Evolutionary conservation across 2,113 vertebrate genomes (phyloP).

Genomic region (Pelvicachromis taeniatus): DNA sequence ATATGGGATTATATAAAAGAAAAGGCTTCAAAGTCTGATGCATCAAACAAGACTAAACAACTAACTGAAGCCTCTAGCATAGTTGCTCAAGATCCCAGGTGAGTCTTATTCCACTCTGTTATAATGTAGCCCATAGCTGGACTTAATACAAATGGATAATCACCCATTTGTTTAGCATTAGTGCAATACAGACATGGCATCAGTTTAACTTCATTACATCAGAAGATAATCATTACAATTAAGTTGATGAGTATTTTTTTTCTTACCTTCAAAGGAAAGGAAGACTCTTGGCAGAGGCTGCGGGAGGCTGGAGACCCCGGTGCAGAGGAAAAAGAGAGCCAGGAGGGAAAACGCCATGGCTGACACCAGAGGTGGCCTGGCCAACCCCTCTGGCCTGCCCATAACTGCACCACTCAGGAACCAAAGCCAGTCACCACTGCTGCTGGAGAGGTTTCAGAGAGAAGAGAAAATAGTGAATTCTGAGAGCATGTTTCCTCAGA

Average conservation of each 20-base stretch:
- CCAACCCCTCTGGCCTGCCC: constrained; percentile 45
- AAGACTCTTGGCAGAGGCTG: constrained; percentile 72
- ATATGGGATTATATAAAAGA: neutral
- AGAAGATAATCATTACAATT: neutral
- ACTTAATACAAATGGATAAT: neutral
- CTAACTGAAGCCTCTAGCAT: neutral
- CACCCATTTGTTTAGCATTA: constrained; percentile 34
- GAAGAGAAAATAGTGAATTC: neutral
- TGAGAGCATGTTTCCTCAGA: neutral
- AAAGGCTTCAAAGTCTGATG: neutral
- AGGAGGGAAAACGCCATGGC: constrained; percentile 30
- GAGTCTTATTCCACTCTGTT: neutral
- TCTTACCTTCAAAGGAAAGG: constrained; percentile 73
- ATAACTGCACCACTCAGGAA: constrained; percentile 47
- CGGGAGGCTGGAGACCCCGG: constrained; percentile 38
- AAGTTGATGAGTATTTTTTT: neutral
- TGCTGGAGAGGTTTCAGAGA: constrained; percentile 12
- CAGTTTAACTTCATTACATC: neutral
- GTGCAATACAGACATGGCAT: neutral
- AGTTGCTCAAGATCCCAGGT: neutral
- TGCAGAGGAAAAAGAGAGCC: constrained; percentile 44
- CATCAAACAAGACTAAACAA: neutral
- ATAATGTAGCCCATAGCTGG: neutral
- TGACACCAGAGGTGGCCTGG: constrained; percentile 35
- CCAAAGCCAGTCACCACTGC: neutral